phyloP scores from a whole-genome alignment of 2,113 vertebrate species.

The Actinemys pallida region DNA sequence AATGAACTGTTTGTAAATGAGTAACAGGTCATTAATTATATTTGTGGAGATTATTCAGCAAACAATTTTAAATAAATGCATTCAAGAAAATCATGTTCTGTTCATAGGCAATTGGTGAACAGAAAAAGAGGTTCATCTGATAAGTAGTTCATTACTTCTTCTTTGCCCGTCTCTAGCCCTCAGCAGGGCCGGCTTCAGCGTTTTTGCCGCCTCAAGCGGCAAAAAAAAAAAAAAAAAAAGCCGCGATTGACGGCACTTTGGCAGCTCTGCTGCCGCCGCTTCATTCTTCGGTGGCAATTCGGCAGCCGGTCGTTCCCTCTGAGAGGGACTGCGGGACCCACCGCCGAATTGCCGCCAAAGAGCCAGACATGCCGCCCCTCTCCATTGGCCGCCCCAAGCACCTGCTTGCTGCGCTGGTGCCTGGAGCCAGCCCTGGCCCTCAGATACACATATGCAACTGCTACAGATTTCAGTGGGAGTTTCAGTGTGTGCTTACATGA shows the following conservation, averaged over 20 bases:
- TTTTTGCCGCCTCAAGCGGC: no score
- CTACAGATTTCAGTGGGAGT: background rate
- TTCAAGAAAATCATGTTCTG: conserved; percentile 34
- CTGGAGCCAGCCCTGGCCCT: background rate
- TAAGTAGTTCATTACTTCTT: conserved; percentile 27
- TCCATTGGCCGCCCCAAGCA: no score
- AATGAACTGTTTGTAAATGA: background rate
- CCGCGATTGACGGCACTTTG: no score
- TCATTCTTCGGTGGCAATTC: no score
- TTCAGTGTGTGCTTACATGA: background rate
- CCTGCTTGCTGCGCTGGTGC: no score
- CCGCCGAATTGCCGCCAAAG: no score
- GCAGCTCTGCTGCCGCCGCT: no score
- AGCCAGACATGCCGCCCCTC: no score
- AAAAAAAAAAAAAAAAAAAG: no score
- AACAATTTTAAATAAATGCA: conserved; percentile 45
- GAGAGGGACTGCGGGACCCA: no score
- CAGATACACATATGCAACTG: background rate
- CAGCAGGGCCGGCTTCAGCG: background rate
- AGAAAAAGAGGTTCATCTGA: conserved; percentile 10
- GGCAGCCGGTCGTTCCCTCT: no score
- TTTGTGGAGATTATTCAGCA: conserved; percentile 50
- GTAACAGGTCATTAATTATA: conserved; percentile 14
- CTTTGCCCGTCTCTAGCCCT: background rate
- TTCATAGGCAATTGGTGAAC: conserved; percentile 19